Evolutionary conservation across 1,140 invertebrate genomes (phyloP).

Genomic region (Solenopsis fugax): DNA sequence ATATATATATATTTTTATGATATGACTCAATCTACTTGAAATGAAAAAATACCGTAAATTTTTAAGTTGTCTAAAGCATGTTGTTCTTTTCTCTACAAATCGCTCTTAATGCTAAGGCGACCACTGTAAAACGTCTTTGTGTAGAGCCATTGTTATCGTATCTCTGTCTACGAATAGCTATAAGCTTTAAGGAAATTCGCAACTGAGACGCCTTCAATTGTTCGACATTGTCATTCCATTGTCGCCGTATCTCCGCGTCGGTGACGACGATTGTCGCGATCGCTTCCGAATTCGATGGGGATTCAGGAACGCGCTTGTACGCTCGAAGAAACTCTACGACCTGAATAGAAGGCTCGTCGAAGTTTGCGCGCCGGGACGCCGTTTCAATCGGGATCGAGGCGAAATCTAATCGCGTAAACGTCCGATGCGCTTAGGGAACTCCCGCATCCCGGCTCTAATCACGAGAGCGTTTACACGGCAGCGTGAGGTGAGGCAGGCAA

Average conservation of each 20-base stretch:
- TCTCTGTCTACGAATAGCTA: slow-evolving; percentile 28
- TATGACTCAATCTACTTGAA: not conserved
- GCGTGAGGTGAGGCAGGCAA: slow-evolving; percentile 54
- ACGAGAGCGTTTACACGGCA: slow-evolving; percentile 61
- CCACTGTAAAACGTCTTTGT: not conserved
- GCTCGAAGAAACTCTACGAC: slow-evolving; percentile 55
- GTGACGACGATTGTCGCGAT: slow-evolving; percentile 49
- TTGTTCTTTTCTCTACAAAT: not conserved
- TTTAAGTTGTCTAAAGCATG: not conserved
- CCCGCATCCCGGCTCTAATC: slow-evolving; percentile 63
- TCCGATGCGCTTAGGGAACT: slow-evolving; percentile 69
- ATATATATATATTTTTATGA: not conserved
- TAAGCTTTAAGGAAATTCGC: slow-evolving; percentile 20
- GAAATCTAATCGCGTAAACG: slow-evolving; percentile 66
- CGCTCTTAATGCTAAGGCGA: not conserved
- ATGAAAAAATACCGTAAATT: not conserved
- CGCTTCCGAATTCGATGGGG: slow-evolving; percentile 35
- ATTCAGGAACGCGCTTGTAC: slow-evolving; percentile 33
- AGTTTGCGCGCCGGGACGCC: slow-evolving; percentile 25
- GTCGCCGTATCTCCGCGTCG: slow-evolving; percentile 34
- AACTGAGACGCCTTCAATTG: slow-evolving; percentile 27
- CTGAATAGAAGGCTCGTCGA: slow-evolving; percentile 39
- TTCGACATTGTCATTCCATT: slow-evolving; percentile 50
- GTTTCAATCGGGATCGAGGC: slow-evolving; percentile 64
- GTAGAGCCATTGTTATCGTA: slow-evolving; percentile 24